phyloP scores from a whole-genome alignment of 2,797 vertebrate species.

The Anisognathus igniventris region DNA sequence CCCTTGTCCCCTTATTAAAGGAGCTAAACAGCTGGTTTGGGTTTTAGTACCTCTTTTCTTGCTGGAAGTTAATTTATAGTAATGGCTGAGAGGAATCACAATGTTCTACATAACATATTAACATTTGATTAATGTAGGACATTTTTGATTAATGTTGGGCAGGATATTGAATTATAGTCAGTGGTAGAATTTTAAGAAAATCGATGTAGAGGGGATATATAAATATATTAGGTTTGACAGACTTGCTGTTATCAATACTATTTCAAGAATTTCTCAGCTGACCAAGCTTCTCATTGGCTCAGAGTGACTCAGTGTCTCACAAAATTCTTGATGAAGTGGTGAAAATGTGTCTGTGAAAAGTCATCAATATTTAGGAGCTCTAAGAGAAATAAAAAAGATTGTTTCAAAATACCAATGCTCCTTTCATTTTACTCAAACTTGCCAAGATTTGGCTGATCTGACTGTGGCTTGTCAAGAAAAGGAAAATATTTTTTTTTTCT shows the following conservation, averaged over 20 bases:
- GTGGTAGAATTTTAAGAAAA: background rate
- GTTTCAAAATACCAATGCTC: background rate
- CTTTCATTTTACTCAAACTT: background rate
- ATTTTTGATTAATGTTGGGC: background rate
- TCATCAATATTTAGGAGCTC: background rate
- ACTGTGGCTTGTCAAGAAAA: background rate
- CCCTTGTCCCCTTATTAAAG: background rate
- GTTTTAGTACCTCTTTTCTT: background rate
- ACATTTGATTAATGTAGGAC: background rate
- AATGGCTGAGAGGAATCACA: background rate
- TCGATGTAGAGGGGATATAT: background rate
- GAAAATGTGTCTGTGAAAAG: background rate
- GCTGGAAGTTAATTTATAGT: background rate
- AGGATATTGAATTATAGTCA: background rate
- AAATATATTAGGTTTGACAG: background rate
- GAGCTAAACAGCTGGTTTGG: background rate
- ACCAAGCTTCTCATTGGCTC: background rate
- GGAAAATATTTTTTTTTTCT: background rate
- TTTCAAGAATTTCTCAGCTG: background rate
- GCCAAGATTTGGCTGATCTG: background rate
- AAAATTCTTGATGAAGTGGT: background rate
- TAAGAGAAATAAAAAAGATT: background rate
- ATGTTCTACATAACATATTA: background rate
- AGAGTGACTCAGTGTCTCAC: background rate
- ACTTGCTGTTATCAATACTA: background rate